Conservation (phyloP, 1,140 invertebrate species). For the Diabrotica undecimpunctata region DNA sequence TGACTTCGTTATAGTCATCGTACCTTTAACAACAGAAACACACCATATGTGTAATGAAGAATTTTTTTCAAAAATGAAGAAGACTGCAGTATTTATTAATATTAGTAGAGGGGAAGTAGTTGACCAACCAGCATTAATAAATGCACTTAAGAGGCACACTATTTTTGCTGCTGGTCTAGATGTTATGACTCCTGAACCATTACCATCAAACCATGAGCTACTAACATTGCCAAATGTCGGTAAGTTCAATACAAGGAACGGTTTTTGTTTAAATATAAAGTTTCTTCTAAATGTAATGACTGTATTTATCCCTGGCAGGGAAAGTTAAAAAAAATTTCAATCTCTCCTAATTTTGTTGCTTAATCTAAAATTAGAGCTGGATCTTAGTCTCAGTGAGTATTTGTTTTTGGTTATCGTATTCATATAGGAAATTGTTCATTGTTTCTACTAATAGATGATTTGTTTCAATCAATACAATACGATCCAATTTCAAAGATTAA, state of each 20-base stretch:
- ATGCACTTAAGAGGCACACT: constrained; percentile 66
- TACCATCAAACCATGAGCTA: constrained; percentile 78
- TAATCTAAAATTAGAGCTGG: no score
- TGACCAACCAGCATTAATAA: constrained; percentile 72
- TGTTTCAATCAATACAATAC: no score
- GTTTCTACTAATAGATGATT: no score
- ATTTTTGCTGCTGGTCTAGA: constrained; percentile 88
- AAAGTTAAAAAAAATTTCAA: no score
- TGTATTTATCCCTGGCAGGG: no score
- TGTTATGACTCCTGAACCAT: constrained; percentile 88
- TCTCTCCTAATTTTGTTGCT: no score
- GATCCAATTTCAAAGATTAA: no score
- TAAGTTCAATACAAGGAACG: constrained; percentile 41
- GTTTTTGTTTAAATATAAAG: no score
- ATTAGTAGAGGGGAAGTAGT: constrained; percentile 76
- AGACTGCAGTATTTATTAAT: constrained; percentile 79
- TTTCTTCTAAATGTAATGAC: no score
- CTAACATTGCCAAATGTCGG: constrained; percentile 75
- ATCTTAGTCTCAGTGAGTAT: no score
- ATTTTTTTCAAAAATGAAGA: constrained; percentile 80
- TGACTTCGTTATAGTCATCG: constrained; percentile 77
- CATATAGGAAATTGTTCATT: no score
- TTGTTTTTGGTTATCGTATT: no score
- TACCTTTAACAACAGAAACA: constrained; percentile 71
- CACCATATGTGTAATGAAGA: constrained; percentile 68